Evolutionary conservation across 2,113 vertebrate species (phyloP).

Genomic region (Microtus richardsoni): DNA sequence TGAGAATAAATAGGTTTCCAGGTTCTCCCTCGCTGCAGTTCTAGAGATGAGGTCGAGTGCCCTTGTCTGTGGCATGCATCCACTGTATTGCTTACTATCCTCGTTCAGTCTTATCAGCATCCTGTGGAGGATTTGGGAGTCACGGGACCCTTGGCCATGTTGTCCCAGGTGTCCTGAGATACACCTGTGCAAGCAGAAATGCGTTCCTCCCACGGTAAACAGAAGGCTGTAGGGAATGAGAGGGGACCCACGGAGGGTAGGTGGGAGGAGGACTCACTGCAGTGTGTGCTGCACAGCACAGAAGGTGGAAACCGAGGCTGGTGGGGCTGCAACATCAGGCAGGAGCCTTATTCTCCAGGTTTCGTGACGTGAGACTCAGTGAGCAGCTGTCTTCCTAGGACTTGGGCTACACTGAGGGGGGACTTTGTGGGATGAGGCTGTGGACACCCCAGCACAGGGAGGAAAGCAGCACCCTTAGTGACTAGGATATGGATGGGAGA

Average conservation of each 20-base stretch:
- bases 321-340: fast-evolving
- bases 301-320: neutral
- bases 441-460: neutral
- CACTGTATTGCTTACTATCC: neutral
- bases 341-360: neutral
- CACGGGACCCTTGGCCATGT: neutral
- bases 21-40: neutral
- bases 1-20: neutral
- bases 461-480: neutral
- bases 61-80: neutral
- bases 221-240: neutral
- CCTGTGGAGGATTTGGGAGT: neutral
- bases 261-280: neutral
- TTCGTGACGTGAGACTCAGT: neutral
- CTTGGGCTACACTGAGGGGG: neutral
- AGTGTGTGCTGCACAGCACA: neutral
- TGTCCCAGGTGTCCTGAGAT: neutral
- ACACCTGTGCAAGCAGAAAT: neutral
- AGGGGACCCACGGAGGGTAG: neutral
- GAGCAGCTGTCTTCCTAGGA: neutral
- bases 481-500: neutral
- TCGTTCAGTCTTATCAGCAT: neutral
- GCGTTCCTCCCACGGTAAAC: neutral
- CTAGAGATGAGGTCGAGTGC: neutral
- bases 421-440: neutral